Conservation (phyloP, 1,140 invertebrate species). For the Aculops lycopersici region DNA sequence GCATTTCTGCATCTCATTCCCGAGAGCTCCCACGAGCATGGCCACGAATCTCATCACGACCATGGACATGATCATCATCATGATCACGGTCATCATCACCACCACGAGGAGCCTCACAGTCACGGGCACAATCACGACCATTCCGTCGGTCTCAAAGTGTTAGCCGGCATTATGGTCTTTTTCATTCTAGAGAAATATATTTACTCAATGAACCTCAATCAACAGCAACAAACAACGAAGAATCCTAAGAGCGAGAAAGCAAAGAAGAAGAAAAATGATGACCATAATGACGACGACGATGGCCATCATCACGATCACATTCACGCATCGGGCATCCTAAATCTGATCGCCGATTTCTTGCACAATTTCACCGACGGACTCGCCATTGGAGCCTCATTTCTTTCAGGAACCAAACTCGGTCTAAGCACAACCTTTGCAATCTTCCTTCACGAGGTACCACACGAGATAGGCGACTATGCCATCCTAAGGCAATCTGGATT, state of each 20-base stretch:
- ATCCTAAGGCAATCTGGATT: conserved; percentile 78
- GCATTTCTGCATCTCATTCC: conserved; percentile 86
- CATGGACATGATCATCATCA: conserved; percentile 23
- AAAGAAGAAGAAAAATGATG: conserved; percentile 2
- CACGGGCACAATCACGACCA: conserved; percentile 31
- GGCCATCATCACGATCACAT: conserved; percentile 23
- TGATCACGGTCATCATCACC: conserved; percentile 20
- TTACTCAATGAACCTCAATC: conserved; percentile 45
- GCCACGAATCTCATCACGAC: conserved; percentile 12
- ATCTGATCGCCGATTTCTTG: conserved; percentile 67
- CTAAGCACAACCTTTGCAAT: conserved; percentile 70
- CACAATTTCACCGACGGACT: conserved; percentile 92
- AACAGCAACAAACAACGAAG: conserved; percentile 25
- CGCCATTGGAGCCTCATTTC: conserved; percentile 79
- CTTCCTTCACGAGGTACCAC: conserved; percentile 76
- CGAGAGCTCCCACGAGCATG: conserved; percentile 38
- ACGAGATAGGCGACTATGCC: conserved; percentile 94
- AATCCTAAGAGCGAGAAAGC: conserved; percentile 5
- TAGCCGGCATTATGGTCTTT: conserved; percentile 64
- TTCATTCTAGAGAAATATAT: conserved; percentile 72
- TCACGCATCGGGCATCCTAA: conserved; percentile 68
- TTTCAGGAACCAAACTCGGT: conserved; percentile 44
- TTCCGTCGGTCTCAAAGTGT: conserved; percentile 52
- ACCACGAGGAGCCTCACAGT: conserved; percentile 17
- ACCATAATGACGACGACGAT: conserved; percentile 2